Percentiles rank a stretch among this genome's conserved stretches.
phyloP scores from a whole-genome alignment of 2,888 invertebrate species.

The Phania funesta region DNA sequence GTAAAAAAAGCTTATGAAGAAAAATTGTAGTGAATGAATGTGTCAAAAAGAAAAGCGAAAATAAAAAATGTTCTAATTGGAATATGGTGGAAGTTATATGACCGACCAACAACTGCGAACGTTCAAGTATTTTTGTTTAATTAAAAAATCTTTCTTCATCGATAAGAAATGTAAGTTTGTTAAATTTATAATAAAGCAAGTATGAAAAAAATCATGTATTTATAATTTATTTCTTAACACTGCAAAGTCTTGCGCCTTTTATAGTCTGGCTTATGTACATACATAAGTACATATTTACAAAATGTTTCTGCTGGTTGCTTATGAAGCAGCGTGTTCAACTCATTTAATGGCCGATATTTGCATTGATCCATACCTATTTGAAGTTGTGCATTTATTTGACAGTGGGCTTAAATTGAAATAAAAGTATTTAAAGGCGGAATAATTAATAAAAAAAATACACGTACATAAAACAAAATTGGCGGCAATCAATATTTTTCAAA shows the following conservation, averaged over 20 bases:
- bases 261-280: conserved; percentile 37
- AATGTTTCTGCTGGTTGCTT: too few species aligned
- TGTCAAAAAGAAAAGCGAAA: conserved; percentile 42
- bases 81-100: conserved; percentile 44
- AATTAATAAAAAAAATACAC: too few species aligned
- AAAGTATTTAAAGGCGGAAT: too few species aligned
- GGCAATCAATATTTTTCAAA: too few species aligned
- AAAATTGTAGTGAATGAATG: conserved; percentile 36
- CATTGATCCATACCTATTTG: too few species aligned
- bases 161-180: conserved; percentile 49
- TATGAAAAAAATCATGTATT: neutral
- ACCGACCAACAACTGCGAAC: conserved; percentile 20
- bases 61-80: conserved; percentile 42
- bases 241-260: conserved; percentile 46
- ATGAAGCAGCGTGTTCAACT: too few species aligned
- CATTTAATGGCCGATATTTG: too few species aligned
- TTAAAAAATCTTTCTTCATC: neutral
- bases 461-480: too few species aligned
- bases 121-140: conserved; percentile 17
- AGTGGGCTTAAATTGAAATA: too few species aligned
- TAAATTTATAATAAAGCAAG: neutral
- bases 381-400: too few species aligned
- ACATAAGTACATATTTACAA: too few species aligned
- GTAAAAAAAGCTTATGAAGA: conserved; percentile 27
- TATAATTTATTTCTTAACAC: neutral